phyloP scores from a whole-genome alignment of 2,113 vertebrate species.

The Buteo buteo region DNA sequence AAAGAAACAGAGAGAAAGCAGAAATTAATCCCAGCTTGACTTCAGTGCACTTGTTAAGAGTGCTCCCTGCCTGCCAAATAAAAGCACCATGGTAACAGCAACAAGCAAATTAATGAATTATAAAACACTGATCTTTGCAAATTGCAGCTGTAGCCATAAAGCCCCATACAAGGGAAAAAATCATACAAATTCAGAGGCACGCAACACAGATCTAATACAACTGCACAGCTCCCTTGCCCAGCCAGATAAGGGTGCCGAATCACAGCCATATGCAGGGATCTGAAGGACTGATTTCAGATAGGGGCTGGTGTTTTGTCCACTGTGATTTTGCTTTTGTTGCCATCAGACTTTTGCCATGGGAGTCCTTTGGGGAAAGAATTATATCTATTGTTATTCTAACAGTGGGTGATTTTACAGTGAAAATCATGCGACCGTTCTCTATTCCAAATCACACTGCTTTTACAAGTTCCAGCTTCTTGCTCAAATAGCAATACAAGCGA shows the following conservation, averaged over 20 bases:
- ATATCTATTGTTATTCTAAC: background rate
- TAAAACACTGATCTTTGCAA: slow-evolving; percentile 35
- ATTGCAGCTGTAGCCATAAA: background rate
- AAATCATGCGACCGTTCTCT: background rate
- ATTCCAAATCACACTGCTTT: background rate
- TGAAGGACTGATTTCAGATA: background rate
- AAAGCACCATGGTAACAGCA: slow-evolving; percentile 55
- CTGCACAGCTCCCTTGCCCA: background rate
- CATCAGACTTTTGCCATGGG: background rate
- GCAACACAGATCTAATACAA: background rate
- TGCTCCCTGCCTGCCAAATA: slow-evolving; percentile 8
- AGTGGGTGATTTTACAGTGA: background rate
- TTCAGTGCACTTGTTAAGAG: background rate
- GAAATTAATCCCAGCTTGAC: slow-evolving; percentile 26
- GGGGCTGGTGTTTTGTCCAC: background rate
- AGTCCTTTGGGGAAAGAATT: background rate
- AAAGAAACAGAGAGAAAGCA: background rate
- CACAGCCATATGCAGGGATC: background rate
- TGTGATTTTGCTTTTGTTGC: background rate
- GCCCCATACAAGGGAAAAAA: slow-evolving; percentile 1
- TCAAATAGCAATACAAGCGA: background rate
- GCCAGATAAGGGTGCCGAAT: background rate
- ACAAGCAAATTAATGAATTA: slow-evolving; percentile 53
- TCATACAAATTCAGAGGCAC: background rate
- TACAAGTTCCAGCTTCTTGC: background rate